Percentiles rank a stretch among this genome's conserved stretches.
Evolutionary conservation across 2,113 vertebrate genomes (phyloP).

Genomic region (Lamprotornis superbus): DNA sequence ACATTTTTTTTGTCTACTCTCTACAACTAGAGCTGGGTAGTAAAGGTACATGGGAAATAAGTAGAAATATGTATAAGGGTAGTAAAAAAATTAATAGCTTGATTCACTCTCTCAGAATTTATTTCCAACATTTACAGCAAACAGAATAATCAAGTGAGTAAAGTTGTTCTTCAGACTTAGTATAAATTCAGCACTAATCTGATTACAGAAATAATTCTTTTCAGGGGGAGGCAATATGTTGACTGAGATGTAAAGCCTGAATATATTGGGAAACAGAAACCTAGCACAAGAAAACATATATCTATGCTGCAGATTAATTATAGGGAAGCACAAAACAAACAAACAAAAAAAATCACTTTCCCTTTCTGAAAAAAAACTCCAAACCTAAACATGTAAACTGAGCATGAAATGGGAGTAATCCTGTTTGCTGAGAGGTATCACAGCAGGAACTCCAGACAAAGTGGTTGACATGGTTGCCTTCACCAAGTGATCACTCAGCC

Average conservation of each 20-base stretch:
- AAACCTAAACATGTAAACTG: not conserved
- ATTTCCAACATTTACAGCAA: slow-evolving; percentile 60
- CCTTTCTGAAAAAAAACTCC: not conserved
- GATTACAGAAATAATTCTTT: slow-evolving; percentile 68
- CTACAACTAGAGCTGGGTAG: not conserved
- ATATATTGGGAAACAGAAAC: slow-evolving; percentile 18
- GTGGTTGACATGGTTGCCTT: not conserved
- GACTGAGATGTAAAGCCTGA: slow-evolving; percentile 52
- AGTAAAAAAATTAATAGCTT: slow-evolving; percentile 49
- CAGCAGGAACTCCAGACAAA: not conserved
- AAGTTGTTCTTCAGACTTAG: slow-evolving; percentile 53
- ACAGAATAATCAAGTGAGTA: slow-evolving; percentile 63
- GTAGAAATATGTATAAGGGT: slow-evolving; percentile 40
- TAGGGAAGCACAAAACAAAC: not conserved
- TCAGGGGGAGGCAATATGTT: slow-evolving; percentile 31
- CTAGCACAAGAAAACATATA: not conserved
- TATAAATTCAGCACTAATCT: slow-evolving; percentile 69
- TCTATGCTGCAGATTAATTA: slow-evolving; percentile 28
- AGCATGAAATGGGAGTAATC: not conserved
- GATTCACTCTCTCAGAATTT: slow-evolving; percentile 45
- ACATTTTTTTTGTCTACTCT: not conserved
- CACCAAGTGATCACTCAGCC: fast-evolving
- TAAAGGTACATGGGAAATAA: not conserved
- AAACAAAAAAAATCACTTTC: not conserved
- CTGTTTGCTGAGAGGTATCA: not conserved